Conservation (phyloP, 2,888 invertebrate species). For the Mechanitis messenoides region DNA sequence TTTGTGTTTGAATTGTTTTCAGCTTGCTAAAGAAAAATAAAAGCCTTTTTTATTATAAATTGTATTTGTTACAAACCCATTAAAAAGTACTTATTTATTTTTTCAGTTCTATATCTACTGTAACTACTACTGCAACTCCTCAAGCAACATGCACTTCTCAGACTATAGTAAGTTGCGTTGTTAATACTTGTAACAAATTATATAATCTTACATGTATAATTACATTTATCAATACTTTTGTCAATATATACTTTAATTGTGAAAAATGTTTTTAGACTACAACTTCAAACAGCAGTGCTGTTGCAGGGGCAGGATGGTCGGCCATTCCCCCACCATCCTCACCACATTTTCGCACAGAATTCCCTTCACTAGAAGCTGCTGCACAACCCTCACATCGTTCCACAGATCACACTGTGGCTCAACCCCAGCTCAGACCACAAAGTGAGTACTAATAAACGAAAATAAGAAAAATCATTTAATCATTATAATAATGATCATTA, state of each 20-base stretch:
- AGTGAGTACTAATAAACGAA: conserved; percentile 41
- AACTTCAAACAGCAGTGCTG: conserved; percentile 78
- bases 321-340: conserved; percentile 82
- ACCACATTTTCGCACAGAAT: conserved; percentile 97
- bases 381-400: conserved; percentile 79
- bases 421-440: conserved; percentile 71
- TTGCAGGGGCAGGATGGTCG: conserved; percentile 75
- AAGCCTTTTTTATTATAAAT: not conserved
- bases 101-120: conserved; percentile 65
- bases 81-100: conserved; percentile 14
- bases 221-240: not conserved
- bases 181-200: not conserved
- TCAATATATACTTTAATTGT: not conserved
- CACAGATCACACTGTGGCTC: conserved; percentile 58
- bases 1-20: no score
- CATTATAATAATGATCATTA: no score
- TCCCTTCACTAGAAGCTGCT: conserved; percentile 86
- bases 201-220: not conserved
- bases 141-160: conserved; percentile 71
- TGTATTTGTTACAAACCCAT: no score
- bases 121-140: conserved; percentile 63
- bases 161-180: conserved; percentile 58
- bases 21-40: not conserved
- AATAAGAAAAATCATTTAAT: no score
- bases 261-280: conserved; percentile 53